These are phyloP conservation scores for Acrocephalus arundinaceus DNA, from an alignment of 2,113 vertebrate genomes.

Conservation along the genomic window DNA sequence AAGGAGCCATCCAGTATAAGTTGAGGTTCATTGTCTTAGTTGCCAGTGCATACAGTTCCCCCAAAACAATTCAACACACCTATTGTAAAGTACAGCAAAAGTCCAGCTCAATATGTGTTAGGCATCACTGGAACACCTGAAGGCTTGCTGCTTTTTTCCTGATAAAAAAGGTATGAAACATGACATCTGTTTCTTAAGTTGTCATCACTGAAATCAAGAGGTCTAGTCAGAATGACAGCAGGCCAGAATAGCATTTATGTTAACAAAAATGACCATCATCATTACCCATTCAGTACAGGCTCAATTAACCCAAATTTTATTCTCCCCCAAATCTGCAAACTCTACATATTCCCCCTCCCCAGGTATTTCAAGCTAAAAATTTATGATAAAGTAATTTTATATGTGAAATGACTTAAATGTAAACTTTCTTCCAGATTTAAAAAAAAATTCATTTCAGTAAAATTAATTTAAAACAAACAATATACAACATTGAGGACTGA, in stretches of 20 bases:
- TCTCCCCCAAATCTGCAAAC: constrained; percentile 33
- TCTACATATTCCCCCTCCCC: constrained; percentile 25
- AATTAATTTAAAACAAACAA: constrained; percentile 62
- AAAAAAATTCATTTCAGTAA: constrained; percentile 30
- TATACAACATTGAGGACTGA: constrained; percentile 36
- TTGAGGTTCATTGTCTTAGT: constrained; percentile 77
- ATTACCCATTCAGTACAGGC: constrained; percentile 33
- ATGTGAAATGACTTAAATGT: neutral
- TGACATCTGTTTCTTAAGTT: constrained; percentile 74
- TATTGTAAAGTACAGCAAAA: constrained; percentile 79
- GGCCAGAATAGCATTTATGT: constrained; percentile 65
- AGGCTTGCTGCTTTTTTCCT: constrained; percentile 85
- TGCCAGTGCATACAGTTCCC: constrained; percentile 76
- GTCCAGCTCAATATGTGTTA: constrained; percentile 80
- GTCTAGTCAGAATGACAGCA: constrained; percentile 71
- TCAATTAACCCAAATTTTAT: constrained; percentile 57
- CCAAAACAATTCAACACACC: constrained; percentile 74
- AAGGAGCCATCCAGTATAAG: constrained; percentile 71
- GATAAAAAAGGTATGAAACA: constrained; percentile 81
- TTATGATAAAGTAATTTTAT: constrained; percentile 32
- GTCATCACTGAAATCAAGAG: constrained; percentile 72
- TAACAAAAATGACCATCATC: constrained; percentile 39
- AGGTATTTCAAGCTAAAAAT: constrained; percentile 42
- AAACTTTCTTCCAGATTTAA: constrained; percentile 53
- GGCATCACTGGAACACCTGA: constrained; percentile 83